Evolutionary conservation across 1,140 invertebrate species (phyloP).

Genomic region (Polypedilum pembai): DNA sequence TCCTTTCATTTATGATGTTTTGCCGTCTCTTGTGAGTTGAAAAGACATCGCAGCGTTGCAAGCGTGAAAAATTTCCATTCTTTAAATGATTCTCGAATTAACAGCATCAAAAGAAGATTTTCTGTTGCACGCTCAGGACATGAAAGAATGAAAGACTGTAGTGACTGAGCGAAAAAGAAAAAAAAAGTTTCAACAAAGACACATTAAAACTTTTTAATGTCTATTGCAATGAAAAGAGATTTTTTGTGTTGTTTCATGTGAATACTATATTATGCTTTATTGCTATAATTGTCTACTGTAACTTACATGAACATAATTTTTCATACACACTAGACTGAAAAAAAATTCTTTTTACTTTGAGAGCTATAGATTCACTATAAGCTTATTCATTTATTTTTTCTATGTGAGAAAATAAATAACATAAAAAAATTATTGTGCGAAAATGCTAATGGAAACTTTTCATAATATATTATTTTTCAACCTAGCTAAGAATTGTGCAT

Average conservation of each 20-base stretch:
- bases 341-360: no score
- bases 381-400: neutral
- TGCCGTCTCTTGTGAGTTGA: neutral
- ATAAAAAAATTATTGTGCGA: no score
- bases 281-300: no score
- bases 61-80: neutral
- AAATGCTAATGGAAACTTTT: no score
- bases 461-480: no score
- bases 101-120: conserved; percentile 18
- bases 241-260: neutral
- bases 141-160: neutral
- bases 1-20: neutral
- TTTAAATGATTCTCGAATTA: conserved; percentile 18
- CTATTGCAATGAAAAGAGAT: neutral
- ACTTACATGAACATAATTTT: no score
- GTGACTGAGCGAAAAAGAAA: neutral
- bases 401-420: neutral
- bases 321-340: no score
- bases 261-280: no score
- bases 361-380: neutral
- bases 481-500: no score
- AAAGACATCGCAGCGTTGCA: neutral
- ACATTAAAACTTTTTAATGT: conserved; percentile 19
- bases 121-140: neutral
- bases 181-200: conserved; percentile 13